A percentile compares a stretch with the other conserved stretches of the same genome.
Conservation (phyloP, 1,140 invertebrate genomes). For the Drosophila mayri region DNA sequence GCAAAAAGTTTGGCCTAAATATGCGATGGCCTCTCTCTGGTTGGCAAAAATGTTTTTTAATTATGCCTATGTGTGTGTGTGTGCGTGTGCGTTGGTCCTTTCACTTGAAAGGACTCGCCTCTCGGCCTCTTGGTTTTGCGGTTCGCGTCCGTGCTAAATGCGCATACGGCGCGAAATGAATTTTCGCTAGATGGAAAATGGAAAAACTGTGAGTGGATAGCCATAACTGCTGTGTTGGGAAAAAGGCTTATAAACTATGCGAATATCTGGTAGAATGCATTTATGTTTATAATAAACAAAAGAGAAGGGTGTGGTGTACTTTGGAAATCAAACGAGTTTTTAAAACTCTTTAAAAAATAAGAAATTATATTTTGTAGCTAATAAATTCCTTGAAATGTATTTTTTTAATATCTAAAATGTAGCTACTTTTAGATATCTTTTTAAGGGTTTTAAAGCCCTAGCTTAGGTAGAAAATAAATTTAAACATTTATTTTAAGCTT, state of each 20-base stretch:
- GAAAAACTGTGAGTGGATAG: conserved; percentile 24
- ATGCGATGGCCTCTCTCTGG: conserved; percentile 41
- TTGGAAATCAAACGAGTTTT: not conserved
- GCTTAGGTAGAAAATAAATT: not conserved
- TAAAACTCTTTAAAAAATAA: not conserved
- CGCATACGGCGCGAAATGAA: conserved; percentile 80
- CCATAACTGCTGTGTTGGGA: not conserved
- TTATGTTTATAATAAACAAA: not conserved
- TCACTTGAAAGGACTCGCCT: conserved; percentile 60
- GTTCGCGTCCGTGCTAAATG: conserved; percentile 72
- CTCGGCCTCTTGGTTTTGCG: conserved; percentile 54
- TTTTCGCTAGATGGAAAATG: conserved; percentile 48
- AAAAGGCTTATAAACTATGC: not conserved
- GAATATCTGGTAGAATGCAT: not conserved
- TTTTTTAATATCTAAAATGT: no score
- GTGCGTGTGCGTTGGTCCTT: conserved; percentile 46
- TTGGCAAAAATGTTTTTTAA: conserved; percentile 70
- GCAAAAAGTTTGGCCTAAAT: conserved; percentile 70
- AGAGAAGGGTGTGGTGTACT: no score
- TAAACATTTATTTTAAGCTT: not conserved
- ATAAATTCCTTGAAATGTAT: no score
- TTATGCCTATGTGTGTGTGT: conserved; percentile 56
- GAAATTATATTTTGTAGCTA: no score
- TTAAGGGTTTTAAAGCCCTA: not conserved
- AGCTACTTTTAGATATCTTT: not conserved